phyloP scores from a whole-genome alignment of 2,113 vertebrate genomes.

The Callithrix jacchus region DNA sequence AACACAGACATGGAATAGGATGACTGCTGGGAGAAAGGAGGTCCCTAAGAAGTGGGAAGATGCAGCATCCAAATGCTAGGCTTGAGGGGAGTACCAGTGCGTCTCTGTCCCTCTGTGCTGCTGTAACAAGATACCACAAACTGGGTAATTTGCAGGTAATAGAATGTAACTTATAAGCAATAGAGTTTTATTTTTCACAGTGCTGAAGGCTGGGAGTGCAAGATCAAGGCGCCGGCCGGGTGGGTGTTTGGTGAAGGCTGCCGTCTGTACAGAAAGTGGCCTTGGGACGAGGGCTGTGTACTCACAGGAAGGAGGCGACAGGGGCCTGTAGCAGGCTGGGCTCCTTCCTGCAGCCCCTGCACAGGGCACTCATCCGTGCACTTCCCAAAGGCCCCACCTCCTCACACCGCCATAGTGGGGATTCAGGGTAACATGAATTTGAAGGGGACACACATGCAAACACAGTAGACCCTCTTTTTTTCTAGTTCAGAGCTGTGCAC shows the following conservation, averaged over 20 bases:
- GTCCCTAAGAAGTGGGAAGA: not conserved
- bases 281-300: too few relatives aligned
- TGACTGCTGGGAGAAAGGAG: not conserved
- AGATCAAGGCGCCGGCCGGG: fast-evolving
- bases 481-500: too few relatives aligned
- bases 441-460: too few relatives aligned
- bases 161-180: not conserved
- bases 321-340: too few relatives aligned
- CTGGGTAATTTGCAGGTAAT: not conserved
- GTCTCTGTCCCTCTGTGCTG: not conserved
- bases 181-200: not conserved
- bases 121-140: not conserved
- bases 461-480: too few relatives aligned
- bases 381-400: too few relatives aligned
- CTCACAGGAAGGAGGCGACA: not conserved
- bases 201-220: not conserved
- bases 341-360: too few relatives aligned
- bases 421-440: too few relatives aligned
- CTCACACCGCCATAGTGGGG: too few relatives aligned
- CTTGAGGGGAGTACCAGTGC: not conserved
- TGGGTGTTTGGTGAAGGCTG: not conserved
- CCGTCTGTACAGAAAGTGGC: too few relatives aligned
- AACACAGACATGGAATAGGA: not conserved
- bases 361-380: too few relatives aligned
- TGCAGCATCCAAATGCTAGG: not conserved